Conservation (phyloP, 1,140 invertebrate genomes). For the Orchesella cincta region DNA sequence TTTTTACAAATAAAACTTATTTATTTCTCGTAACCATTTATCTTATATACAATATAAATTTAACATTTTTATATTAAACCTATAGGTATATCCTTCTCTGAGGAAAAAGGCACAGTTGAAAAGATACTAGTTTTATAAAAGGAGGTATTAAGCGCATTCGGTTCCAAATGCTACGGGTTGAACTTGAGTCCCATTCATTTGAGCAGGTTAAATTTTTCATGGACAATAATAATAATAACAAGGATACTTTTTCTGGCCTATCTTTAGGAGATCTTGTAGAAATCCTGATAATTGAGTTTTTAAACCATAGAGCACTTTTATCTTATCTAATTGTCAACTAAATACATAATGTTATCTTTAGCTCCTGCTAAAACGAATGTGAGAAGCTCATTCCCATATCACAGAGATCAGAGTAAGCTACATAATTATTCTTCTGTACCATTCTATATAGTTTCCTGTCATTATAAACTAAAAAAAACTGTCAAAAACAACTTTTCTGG, state of each 20-base stretch:
- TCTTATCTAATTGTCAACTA: not conserved
- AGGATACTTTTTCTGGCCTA: not conserved
- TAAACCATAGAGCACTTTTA: not conserved
- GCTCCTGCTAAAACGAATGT: slow-evolving; percentile 15
- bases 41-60: too few species aligned
- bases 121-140: too few species aligned
- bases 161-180: slow-evolving; percentile 28
- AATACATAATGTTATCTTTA: not conserved
- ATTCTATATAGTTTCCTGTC: not conserved
- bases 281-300: not conserved
- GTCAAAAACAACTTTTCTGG: not conserved
- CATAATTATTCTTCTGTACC: not conserved
- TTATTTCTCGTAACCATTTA: too few species aligned
- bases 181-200: not conserved
- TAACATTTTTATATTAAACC: too few species aligned
- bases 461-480: not conserved
- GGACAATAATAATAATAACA: too few species aligned
- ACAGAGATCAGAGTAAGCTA: slow-evolving; percentile 24
- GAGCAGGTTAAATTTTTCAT: not conserved
- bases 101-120: too few species aligned
- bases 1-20: too few species aligned
- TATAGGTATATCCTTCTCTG: too few species aligned
- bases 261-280: not conserved
- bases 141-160: slow-evolving; percentile 27
- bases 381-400: slow-evolving; percentile 27